These are phyloP conservation scores for Schlechtendalia chinensis DNA, from an alignment of 1,140 invertebrate species.

Conservation along the genomic window DNA sequence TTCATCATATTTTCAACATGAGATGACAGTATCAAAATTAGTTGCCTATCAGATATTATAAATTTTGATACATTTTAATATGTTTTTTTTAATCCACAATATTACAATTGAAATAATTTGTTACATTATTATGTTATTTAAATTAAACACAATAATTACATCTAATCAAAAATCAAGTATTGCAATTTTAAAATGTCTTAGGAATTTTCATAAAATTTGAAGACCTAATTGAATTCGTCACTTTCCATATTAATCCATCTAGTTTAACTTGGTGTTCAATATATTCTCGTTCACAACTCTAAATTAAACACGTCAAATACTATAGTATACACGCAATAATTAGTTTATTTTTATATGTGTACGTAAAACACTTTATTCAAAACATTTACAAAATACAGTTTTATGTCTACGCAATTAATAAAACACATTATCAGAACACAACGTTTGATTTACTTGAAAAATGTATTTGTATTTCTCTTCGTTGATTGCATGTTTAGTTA, in stretches of 20 bases:
- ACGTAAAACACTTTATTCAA: background rate
- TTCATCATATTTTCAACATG: background rate
- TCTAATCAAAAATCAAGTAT: too few species aligned
- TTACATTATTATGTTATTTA: too few species aligned
- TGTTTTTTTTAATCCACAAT: background rate
- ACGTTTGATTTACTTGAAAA: background rate
- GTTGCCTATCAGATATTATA: background rate
- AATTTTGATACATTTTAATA: too few species aligned
- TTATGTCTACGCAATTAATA: background rate
- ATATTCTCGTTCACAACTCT: background rate
- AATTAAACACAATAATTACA: too few species aligned
- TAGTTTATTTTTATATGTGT: constrained; percentile 1
- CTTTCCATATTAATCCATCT: background rate
- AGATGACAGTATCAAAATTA: background rate
- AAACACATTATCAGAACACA: background rate
- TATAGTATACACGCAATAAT: background rate
- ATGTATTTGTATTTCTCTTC: background rate
- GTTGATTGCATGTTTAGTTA: background rate
- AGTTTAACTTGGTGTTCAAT: background rate
- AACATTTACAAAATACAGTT: background rate
- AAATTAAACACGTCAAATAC: too few species aligned
- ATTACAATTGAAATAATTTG: background rate
- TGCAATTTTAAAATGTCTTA: too few species aligned
- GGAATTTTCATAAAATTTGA: too few species aligned
- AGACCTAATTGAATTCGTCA: constrained; percentile 22